These are phyloP conservation scores for Centruroides sculpturatus DNA, from an alignment of 1,140 invertebrate genomes.

Conservation along the genomic window DNA sequence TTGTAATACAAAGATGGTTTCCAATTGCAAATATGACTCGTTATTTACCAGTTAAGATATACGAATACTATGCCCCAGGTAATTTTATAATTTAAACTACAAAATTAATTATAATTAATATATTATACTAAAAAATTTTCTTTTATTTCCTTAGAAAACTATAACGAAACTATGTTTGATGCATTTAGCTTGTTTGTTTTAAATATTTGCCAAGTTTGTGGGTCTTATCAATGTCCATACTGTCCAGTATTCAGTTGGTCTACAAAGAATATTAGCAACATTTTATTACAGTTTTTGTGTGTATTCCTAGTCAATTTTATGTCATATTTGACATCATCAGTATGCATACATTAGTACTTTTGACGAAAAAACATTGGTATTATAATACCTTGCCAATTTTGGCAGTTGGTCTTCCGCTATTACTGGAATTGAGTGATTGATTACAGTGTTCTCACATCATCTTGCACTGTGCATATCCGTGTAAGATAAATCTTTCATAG, in stretches of 20 bases:
- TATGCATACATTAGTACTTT: too few species aligned
- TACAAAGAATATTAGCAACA: too few species aligned
- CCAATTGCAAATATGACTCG: conserved; percentile 93
- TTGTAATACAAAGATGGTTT: conserved; percentile 84
- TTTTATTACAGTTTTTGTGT: too few species aligned
- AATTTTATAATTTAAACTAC: conserved; percentile 16
- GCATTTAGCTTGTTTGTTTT: conserved; percentile 70
- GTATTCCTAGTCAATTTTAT: too few species aligned
- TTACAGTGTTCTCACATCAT: too few species aligned
- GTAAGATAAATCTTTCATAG: too few species aligned
- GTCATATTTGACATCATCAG: too few species aligned
- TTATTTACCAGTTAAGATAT: conserved; percentile 74
- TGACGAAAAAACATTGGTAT: too few species aligned
- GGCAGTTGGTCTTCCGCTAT: too few species aligned
- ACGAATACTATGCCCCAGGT: conserved; percentile 95
- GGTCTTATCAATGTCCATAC: conserved; percentile 93
- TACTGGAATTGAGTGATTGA: too few species aligned
- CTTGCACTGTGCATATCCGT: too few species aligned
- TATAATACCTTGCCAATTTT: too few species aligned
- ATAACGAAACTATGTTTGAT: conserved; percentile 87
- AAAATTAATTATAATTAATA: background rate
- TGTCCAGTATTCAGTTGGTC: conserved; percentile 68
- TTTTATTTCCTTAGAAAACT: conserved; percentile 51
- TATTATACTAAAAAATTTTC: background rate
- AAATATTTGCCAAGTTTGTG: conserved; percentile 96